Base-by-base conservation (phyloP, 1,140 invertebrate species). In the Eumeta japonica region DNA sequence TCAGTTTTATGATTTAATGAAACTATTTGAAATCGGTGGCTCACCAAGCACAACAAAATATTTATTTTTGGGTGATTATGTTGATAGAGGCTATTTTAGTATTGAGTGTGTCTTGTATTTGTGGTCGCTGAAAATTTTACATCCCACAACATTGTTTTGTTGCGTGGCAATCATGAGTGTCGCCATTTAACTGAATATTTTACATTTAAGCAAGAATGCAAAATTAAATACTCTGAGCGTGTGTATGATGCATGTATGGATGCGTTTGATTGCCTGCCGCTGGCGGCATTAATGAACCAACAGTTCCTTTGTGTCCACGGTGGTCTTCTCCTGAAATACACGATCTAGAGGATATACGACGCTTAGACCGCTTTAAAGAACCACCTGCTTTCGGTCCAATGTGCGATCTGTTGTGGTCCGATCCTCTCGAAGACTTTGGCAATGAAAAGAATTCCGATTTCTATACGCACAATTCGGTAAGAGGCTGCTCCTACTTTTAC, bases 201-300 rank as follows among this genome's bases (percentile, higher is more conserved):
- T 83, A 98, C 94, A 58, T 98, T 98, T 83, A 98, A 98, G 79
- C 93, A 97, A 83, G 94, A 97, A 87, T 97, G 94, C 92, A 88
- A 94, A 89, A 98, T 98, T 77, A 98, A 98, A 82, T 98, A 98
- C 81, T 95, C 93, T 56, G 94, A 97, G 76, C 84, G 88, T 60
- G 92, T 98, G 41, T 98, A 98, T 78, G 94, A 98, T 76, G 92
- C 92, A 44, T 98, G 95, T 79, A 98, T 98, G 94, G 94, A 97
- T 60, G 92, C 95, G 35, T 98, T 98, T 77, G 94, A 98, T 79
- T 97, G 94, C 78, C 83, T 98, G 71, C 94, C 94, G 45, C 79
- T 98, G 53, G 93, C 94, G 51, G 94, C 94, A 48, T 83, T 98
- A 50, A 97, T 98, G 94, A 98, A 98, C 80, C 92, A 96, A 81